phyloP scores from a whole-genome alignment of 1,140 invertebrate species.

The Drosophila fuyamai region DNA sequence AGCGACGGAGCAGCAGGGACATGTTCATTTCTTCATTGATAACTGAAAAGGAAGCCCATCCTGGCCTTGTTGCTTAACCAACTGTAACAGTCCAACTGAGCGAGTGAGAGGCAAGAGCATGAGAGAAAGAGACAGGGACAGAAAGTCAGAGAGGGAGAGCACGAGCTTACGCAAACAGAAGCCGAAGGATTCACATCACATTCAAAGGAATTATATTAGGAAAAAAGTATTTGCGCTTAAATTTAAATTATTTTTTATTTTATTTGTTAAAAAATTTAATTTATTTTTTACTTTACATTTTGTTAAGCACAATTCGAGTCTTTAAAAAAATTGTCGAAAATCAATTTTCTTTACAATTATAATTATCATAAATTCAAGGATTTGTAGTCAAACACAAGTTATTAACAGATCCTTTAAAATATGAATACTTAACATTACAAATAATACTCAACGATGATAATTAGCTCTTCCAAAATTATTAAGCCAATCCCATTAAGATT shows the following conservation, averaged over 20 bases:
- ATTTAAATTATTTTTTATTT: background rate
- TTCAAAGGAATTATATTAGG: background rate
- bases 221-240: background rate
- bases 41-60: conserved; percentile 44
- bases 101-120: conserved; percentile 1
- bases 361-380: too few species aligned
- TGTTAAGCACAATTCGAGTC: too few species aligned
- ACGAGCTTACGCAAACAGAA: conserved; percentile 58
- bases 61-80: conserved; percentile 80
- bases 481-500: background rate
- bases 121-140: conserved; percentile 2
- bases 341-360: too few species aligned
- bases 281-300: too few species aligned
- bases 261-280: background rate
- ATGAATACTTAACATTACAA: too few species aligned
- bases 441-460: too few species aligned
- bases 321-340: too few species aligned
- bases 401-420: too few species aligned
- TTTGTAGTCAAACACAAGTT: too few species aligned
- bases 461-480: too few species aligned
- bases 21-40: conserved; percentile 45
- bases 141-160: conserved; percentile 3
- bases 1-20: conserved; percentile 63
- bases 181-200: conserved; percentile 47
- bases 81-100: conserved; percentile 58